Percentiles rank a stretch among this genome's conserved stretches.
Conservation (phyloP, 2,888 invertebrate species). For the Spatulosminthurus flaviceps region DNA sequence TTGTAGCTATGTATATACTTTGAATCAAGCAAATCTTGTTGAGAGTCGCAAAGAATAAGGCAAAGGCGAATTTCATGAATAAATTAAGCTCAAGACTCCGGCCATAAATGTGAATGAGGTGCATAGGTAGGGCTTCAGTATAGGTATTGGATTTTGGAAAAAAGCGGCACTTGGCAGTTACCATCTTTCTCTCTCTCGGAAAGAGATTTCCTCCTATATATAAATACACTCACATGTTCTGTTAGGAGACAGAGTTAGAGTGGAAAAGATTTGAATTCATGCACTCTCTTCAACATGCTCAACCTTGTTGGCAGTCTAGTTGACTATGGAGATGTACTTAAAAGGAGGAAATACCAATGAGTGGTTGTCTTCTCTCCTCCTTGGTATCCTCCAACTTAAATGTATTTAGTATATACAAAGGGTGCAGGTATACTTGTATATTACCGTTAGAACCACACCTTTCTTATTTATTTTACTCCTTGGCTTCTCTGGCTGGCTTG, state of each 20-base stretch:
- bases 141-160: constrained; percentile 37
- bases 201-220: not conserved
- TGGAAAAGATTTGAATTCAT: constrained; percentile 27
- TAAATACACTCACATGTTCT: not conserved
- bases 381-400: no score
- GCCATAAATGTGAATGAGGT: constrained; percentile 48
- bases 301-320: no score
- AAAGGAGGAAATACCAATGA: not conserved
- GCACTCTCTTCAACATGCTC: not conserved
- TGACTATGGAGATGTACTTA: constrained; percentile 12
- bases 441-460: not conserved
- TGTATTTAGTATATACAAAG: not conserved
- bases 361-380: not conserved
- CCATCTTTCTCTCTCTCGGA: not conserved
- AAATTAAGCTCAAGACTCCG: constrained; percentile 44
- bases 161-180: constrained; percentile 1
- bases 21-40: not conserved
- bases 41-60: not conserved
- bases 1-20: not conserved
- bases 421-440: no score
- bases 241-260: not conserved
- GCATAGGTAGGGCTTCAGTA: not conserved
- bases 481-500: not conserved
- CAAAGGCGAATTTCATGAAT: constrained; percentile 51
- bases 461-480: not conserved